Evolutionary conservation across 2,888 invertebrate species (phyloP), one percentile per base, ranked within the genome.

Genomic region (Malthinus seriepunctatus): DNA sequence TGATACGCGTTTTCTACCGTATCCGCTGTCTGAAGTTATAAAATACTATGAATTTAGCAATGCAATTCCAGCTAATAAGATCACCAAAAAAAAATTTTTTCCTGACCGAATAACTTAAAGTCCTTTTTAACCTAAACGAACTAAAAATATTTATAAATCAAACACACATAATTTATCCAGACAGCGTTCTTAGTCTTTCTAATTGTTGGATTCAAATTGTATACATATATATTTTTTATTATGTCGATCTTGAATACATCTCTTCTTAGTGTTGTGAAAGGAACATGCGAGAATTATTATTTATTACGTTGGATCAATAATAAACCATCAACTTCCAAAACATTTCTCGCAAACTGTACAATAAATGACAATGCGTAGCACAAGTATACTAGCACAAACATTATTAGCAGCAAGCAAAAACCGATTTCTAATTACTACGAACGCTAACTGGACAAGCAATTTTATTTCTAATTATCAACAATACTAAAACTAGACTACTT

Each of bases 1-100:
- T 71, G 90, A 86, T 80, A 90, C 89, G 81, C 91, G 89, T 82
- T 92, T 92, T 79, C 80, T 81, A 80, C 79, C 80, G 77, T 76
- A 79, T 71, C 81, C 79, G 74, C 74, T 74, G 71, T 78, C 76
- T 69, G 66, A 62, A 66, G 63, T 63, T 62, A 65, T 51, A 65
- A 63, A 65, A 63, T 51, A 60, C 38, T 33, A 45, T 56, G 56
- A 59, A 51, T 58, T 58, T 58, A 58, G 49, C 49, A 34, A 45
- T 38, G 23, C 49, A 32, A 50, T 15, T 33, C 42, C 31, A 44
- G 31, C 34, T 42, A 12, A 15, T 32, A 54, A 52, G 9, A 23
- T 46, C 37, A 45, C 58, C 58, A 53, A 58, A 34, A 47, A 48
- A 23, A 49, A 38, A 11, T 46, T 15, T 45, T 56, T 14, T n/a